Evolutionary conservation across 1,140 invertebrate species (phyloP).

Genomic region (Micrasema minimum): DNA sequence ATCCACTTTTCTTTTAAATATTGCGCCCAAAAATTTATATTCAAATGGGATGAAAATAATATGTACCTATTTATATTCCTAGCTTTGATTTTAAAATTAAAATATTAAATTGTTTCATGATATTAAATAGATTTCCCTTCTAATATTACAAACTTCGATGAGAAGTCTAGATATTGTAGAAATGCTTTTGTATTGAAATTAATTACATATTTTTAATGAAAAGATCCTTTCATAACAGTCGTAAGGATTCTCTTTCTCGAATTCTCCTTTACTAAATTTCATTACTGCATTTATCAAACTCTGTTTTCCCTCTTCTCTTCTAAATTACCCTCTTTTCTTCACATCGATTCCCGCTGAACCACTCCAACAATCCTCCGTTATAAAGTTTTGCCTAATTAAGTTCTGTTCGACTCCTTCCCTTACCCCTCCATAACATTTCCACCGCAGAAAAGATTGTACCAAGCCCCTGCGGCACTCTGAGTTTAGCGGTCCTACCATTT

Average conservation of each 20-base stretch:
- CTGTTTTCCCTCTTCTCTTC: conserved; percentile 22
- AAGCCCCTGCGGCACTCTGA: conserved; percentile 38
- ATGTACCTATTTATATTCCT: too few relatives aligned
- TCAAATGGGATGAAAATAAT: too few relatives aligned
- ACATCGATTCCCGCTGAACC: conserved; percentile 34
- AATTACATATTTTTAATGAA: not conserved
- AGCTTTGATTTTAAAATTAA: too few relatives aligned
- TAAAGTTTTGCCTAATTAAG: conserved; percentile 54
- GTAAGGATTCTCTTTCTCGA: not conserved
- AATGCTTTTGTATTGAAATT: not conserved
- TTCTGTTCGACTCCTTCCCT: conserved; percentile 44
- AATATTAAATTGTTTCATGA: too few relatives aligned
- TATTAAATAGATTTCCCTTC: too few relatives aligned
- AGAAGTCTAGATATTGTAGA: too few relatives aligned
- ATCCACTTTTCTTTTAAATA: too few relatives aligned
- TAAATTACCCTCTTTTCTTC: conserved; percentile 13
- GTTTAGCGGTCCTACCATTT: conserved; percentile 42
- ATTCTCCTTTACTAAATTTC: conserved; percentile 9
- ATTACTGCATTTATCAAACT: conserved; percentile 43
- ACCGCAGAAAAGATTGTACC: conserved; percentile 28
- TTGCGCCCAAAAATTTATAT: too few relatives aligned
- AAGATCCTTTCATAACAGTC: not conserved
- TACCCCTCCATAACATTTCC: conserved; percentile 21
- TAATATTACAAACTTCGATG: too few relatives aligned
- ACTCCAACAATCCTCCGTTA: conserved; percentile 44